A percentile compares a stretch with the other conserved stretches of the same genome.
These are phyloP conservation scores for Sminthopsis crassicaudata DNA, from an alignment of 2,113 vertebrate species.

Conservation along the genomic window DNA sequence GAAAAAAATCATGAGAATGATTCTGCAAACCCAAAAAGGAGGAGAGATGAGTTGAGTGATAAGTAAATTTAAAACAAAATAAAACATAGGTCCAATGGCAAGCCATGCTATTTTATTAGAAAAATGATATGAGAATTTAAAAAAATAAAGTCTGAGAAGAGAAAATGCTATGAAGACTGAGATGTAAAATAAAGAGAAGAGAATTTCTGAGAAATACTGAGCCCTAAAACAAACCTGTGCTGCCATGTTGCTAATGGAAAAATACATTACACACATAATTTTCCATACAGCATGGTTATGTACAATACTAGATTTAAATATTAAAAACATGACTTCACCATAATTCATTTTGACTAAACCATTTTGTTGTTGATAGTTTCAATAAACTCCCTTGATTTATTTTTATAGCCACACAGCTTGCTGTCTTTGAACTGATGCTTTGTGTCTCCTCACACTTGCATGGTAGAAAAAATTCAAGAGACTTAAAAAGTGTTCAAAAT, in stretches of 20 bases:
- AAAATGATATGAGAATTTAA: background rate
- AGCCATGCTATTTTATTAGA: background rate
- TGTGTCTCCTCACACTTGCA: background rate
- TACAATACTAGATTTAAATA: constrained; percentile 45
- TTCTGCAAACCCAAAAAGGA: constrained; percentile 4
- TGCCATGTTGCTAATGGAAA: constrained; percentile 29
- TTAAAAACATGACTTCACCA: constrained; percentile 48
- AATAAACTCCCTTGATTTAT: constrained; percentile 55
- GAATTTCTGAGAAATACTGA: background rate
- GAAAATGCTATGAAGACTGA: background rate
- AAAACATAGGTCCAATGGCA: constrained; percentile 14
- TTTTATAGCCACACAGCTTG: constrained; percentile 65
- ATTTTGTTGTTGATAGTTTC: constrained; percentile 51
- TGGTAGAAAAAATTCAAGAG: background rate
- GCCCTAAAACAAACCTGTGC: background rate
- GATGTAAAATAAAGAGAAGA: constrained; percentile 10
- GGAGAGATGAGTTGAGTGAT: background rate
- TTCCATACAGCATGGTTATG: constrained; percentile 8
- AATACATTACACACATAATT: constrained; percentile 40
- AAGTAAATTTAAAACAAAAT: background rate
- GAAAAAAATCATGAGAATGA: background rate
- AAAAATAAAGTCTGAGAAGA: background rate
- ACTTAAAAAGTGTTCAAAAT: background rate
- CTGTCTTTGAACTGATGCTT: constrained; percentile 51
- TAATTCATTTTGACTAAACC: constrained; percentile 51